Percentiles rank a stretch among this genome's conserved stretches.
Conservation (phyloP, 2,888 invertebrate genomes). For the Microctonus brassicae region DNA sequence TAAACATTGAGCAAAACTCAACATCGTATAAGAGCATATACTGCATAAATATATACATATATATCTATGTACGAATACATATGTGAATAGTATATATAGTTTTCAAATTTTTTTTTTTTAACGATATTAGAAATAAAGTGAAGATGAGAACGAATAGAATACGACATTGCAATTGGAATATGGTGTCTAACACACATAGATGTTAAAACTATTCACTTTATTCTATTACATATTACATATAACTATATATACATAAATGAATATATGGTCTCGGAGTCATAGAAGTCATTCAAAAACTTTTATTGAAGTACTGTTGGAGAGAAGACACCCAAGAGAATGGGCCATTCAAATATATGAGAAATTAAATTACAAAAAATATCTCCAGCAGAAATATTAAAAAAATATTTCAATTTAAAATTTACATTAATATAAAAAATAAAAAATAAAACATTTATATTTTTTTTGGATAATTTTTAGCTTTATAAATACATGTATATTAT, state of each 20-base stretch:
- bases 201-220: neutral
- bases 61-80: neutral
- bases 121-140: conserved; percentile 11
- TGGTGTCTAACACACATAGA: neutral
- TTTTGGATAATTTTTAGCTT: too few species aligned
- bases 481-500: conserved; percentile 5
- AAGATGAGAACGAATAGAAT: conserved; percentile 12
- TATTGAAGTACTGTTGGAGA: neutral
- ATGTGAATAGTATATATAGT: neutral
- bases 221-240: neutral
- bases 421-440: too few species aligned
- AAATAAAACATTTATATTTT: neutral
- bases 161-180: conserved; percentile 8
- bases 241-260: neutral
- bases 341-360: neutral
- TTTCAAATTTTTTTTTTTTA: too few species aligned
- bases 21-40: neutral
- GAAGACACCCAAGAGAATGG: too few species aligned
- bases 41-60: neutral
- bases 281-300: neutral
- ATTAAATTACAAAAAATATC: neutral
- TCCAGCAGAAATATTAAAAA: neutral
- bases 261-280: neutral
- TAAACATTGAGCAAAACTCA: conserved; percentile 21
- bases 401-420: neutral